Base-by-base conservation (phyloP, 2,797 vertebrate genomes). In the Iguana delicatissima region DNA sequence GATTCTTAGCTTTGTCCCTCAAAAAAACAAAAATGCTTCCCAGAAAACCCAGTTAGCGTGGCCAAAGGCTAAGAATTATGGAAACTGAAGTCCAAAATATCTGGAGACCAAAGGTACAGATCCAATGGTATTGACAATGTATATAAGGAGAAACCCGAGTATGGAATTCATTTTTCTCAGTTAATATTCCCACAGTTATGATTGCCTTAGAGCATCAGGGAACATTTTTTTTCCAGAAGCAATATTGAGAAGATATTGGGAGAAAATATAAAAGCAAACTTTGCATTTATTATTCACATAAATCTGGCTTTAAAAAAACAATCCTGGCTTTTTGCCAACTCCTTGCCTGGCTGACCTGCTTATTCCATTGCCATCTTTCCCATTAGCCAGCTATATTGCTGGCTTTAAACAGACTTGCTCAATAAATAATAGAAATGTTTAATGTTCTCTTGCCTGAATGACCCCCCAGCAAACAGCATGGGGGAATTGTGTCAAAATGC, bases 391-490 rank as follows among this genome's bases (percentile, higher is more conserved):
- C 93, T 72, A 1, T 89, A 92, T 93, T 93, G 88, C 10, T 93
- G 89, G 64, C 69, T 93, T 92, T 90, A 94, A 95, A 91, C 94
- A 96, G 93, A 94, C 95, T 94, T 90, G 5, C 0, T 32, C 93
- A 91, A 93, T 96, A 92, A 95, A 95, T 95, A 95, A 96, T 95
- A 93, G 91, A 95, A 94, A 59, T 92, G 62, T 93, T 81, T 89
- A 90, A 92, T 92, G 87, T 93, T 95, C 92, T 95, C 90, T 91
- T 2, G 74, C 94, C 94, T 87, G 50, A 93, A 84, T 26, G 82
- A 72, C 3, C 85, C 82, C 42, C 88, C 92, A 69, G 79, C 88
- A 93, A 35, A 24, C 91, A 85, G 88, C 91, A 86, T 83, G 91
- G 92, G 92, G 22, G 82, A 0, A 3, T 0, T 35, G 8, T 0